Conservation (phyloP, 2,888 invertebrate genomes). For the Heliconius hortense region DNA sequence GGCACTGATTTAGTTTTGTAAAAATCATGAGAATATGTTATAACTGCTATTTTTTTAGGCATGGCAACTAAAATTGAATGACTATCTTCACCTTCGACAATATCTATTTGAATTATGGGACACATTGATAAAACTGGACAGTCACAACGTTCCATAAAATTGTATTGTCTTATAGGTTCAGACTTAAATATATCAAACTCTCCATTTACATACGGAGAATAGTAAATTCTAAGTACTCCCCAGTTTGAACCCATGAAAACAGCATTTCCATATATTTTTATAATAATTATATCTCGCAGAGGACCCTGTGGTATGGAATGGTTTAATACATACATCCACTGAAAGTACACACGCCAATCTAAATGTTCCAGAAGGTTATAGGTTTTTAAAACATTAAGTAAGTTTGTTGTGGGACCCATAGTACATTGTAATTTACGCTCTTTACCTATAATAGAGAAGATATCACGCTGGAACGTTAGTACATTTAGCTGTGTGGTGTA, state of each 20-base stretch:
- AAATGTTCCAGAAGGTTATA: slow-evolving; percentile 63
- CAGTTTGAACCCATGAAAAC: slow-evolving; percentile 65
- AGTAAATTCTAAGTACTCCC: slow-evolving; percentile 64
- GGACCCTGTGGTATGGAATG: slow-evolving; percentile 57
- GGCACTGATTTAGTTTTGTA: slow-evolving; percentile 10
- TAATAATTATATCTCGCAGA: slow-evolving; percentile 55
- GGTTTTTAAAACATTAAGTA: slow-evolving; percentile 50
- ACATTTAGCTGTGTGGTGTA: slow-evolving; percentile 51
- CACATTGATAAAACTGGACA: slow-evolving; percentile 60
- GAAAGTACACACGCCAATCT: slow-evolving; percentile 63
- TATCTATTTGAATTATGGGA: slow-evolving; percentile 64
- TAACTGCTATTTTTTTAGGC: slow-evolving; percentile 66
- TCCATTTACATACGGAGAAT: slow-evolving; percentile 55
- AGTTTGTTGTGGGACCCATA: slow-evolving; percentile 50
- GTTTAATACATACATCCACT: slow-evolving; percentile 59
- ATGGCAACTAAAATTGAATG: slow-evolving; percentile 66
- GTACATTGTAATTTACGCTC: slow-evolving; percentile 46
- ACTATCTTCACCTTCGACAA: slow-evolving; percentile 58
- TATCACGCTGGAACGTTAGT: slow-evolving; percentile 55
- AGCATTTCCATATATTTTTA: slow-evolving; percentile 62
- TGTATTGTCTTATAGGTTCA: slow-evolving; percentile 61
- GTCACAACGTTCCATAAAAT: slow-evolving; percentile 61
- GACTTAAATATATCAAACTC: slow-evolving; percentile 60
- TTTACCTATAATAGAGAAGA: slow-evolving; percentile 50
- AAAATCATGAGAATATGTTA: slow-evolving; percentile 58